Base-by-base conservation (phyloP, 2,113 vertebrate genomes). In the Gorilla gorilla region DNA sequence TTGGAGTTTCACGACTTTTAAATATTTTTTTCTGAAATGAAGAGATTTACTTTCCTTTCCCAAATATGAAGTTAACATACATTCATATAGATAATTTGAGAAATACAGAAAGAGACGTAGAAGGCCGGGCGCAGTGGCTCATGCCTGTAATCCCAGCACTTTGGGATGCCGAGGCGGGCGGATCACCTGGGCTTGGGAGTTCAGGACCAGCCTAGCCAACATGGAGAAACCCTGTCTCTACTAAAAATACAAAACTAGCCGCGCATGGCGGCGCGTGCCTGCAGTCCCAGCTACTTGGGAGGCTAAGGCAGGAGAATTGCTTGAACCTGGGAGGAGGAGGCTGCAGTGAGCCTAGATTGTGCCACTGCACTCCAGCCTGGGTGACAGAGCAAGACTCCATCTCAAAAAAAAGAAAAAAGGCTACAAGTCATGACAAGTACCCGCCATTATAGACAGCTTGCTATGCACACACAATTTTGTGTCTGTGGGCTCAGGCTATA, bases 231-330 rank as follows among this genome's bases (percentile, higher is more conserved):
- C 5, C 27, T 64, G 27, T 64, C 27, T 64, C 61, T 64, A 64
- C 52, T 55, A 64, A 30, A 30, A 64, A 64, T 64, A 68, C 32
- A 55, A 55, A 55, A 55, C 52, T 7, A 55, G 27, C 27, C 0
- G 0, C 27, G 5, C 13, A 5, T 1, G 27, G 61, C 1, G 61
- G 5, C 5, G 2, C 27, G 30, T 0, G 12, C 12, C 61, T 64
- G 27, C 27, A 64, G 12, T 64, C 27, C 25, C 61, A 64, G 61
- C 61, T 30, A 27, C 27, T 64, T 2, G 5, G 61, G 61, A 64
- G 27, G 27, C 61, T 13, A 13, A 64, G 61, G 61, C 25, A 61
- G 59, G 5, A 61, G 59, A 61, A 61, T 30, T 12, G 4, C 59
- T 30, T 61, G 59, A 61, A 30, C 59, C 59, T 5, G 27, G 25